Evolutionary conservation across 37 sponge, comb jelly and placozoan species (phyloP), one percentile per base, ranked within the genome.

Genomic region (Petrosia ficiformis): DNA sequence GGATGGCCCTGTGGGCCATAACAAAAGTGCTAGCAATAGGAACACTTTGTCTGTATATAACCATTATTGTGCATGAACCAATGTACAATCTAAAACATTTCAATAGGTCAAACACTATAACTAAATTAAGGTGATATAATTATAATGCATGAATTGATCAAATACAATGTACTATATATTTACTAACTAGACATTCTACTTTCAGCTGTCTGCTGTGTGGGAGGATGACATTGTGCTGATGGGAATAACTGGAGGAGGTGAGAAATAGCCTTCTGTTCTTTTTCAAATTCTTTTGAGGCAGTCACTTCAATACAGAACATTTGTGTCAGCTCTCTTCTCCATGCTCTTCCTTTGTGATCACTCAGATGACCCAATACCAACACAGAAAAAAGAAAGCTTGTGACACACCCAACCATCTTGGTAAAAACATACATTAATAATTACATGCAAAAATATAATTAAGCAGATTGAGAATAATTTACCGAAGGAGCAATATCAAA

Each of bases 271-370:
- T 48, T 14, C 8, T 48, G 54, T 19, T 48, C 14, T 48, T 48
- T 8, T 8, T n/a, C n/a, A n/a, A n/a, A n/a, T n/a, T n/a, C 14
- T 8, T 68, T 56, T 0, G 78, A 77, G 35, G 76, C 19, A 31
- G 91, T 90, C 6, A 85, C 63, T 40, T 90, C 91, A 10, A 90
- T 58, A 40, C 39, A 74, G 73, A 81, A 90, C 33, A 77, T 40
- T 6, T 90, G 77, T 10, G 35, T 54, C 4, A 58, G 35, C 39
- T 81, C 72, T 36, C 82, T 57, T 28, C 78, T 42, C 86, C 91
- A 90, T 0, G 85, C 65, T 22, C 44, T 73, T 19, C 91, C 91
- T 54, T 58, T 60, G n/a, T 35, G 63, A 65, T 90, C 86, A 57
- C 32, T 70, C n/a, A 90, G 28, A 1, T 67, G 54, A 32, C 71